A percentile compares a stretch with the other conserved stretches of the same genome.
Evolutionary conservation across 2,888 invertebrate genomes (phyloP).

Genomic region (Corythucha ciliata): DNA sequence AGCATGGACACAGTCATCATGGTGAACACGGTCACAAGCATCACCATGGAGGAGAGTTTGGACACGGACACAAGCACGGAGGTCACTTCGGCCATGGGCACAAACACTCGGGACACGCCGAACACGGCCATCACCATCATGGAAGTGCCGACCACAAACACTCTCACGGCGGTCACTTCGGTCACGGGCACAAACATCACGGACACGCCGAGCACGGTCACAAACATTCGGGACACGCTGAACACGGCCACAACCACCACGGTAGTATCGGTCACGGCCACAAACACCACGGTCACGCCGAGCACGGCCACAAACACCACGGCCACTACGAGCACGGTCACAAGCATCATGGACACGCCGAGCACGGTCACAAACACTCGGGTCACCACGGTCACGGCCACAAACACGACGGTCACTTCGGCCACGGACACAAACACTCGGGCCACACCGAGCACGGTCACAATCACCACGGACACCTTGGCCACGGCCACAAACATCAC

Average conservation of each 20-base stretch:
- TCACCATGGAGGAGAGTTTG: slow-evolving; percentile 38
- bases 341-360: slow-evolving; percentile 42
- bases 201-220: slow-evolving; percentile 35
- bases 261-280: slow-evolving; percentile 38
- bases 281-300: slow-evolving; percentile 43
- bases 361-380: slow-evolving; percentile 42
- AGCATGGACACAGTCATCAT: slow-evolving; percentile 34
- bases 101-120: slow-evolving; percentile 31
- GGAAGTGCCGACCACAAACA: slow-evolving; percentile 34
- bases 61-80: slow-evolving; percentile 35
- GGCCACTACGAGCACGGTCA: slow-evolving; percentile 36
- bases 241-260: slow-evolving; percentile 37
- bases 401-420: slow-evolving; percentile 46
- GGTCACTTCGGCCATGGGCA: slow-evolving; percentile 34
- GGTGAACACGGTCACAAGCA: slow-evolving; percentile 40
- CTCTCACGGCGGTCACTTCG: slow-evolving; percentile 34
- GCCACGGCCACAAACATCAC: slow-evolving; percentile 33
- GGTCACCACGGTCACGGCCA: slow-evolving; percentile 41
- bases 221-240: slow-evolving; percentile 33
- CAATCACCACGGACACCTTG: slow-evolving; percentile 44
- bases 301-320: slow-evolving; percentile 42
- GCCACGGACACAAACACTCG: slow-evolving; percentile 39
- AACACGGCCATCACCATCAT: slow-evolving; percentile 29
- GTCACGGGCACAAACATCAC: slow-evolving; percentile 35
- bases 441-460: slow-evolving; percentile 36